A percentile compares a stretch with the other conserved stretches of the same genome.
phyloP scores from a whole-genome alignment of 2,797 vertebrate genomes.

The Crax fasciolata region DNA sequence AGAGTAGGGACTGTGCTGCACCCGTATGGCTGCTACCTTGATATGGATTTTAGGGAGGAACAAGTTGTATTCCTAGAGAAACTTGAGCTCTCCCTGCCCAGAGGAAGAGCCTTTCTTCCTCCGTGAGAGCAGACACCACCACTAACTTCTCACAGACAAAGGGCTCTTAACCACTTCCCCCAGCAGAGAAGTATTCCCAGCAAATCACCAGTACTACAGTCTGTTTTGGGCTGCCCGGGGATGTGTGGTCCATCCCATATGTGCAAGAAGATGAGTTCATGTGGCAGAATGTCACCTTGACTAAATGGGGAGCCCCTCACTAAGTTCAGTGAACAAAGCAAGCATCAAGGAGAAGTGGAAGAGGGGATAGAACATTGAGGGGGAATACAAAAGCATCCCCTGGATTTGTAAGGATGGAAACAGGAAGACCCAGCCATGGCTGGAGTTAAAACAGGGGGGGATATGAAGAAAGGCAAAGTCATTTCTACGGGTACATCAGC shows the following conservation, averaged over 20 bases:
- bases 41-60: accelerated
- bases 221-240: neutral
- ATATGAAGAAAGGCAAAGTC: neutral
- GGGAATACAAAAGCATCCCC: neutral
- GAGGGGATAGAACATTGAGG: neutral
- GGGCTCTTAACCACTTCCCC: neutral
- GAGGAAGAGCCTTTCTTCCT: neutral
- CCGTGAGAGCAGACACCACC: neutral
- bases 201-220: neutral
- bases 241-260: accelerated
- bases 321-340: neutral
- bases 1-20: neutral
- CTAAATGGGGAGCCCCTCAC: neutral
- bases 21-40: neutral
- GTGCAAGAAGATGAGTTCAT: neutral
- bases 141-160: neutral
- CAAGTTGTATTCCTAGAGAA: neutral
- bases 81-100: neutral
- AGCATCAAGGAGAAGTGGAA: neutral
- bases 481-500: neutral
- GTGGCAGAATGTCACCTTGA: neutral
- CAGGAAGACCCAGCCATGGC: neutral
- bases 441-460: neutral
- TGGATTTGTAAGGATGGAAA: neutral
- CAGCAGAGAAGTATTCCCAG: neutral